Evolutionary conservation across 30 jellyfish, hydroid and myxozoan genomes (phyloP).

Genomic region (Catostylus mosaicus): DNA sequence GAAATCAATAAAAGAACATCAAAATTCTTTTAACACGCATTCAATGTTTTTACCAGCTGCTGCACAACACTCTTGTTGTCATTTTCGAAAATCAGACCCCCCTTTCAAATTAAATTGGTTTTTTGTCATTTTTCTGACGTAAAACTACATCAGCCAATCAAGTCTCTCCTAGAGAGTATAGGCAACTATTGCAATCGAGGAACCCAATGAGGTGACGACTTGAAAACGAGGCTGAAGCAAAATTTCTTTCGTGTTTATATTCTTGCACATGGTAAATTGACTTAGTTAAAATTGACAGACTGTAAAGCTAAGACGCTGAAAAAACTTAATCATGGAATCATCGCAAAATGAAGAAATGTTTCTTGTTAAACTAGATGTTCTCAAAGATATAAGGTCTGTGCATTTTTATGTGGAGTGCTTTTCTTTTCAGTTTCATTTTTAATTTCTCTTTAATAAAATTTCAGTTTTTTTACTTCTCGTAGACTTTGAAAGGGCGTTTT

Average conservation of each 20-base stretch:
- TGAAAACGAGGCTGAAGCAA: conserved; percentile 45
- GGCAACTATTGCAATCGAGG: neutral
- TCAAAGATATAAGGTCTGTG: conserved; percentile 64
- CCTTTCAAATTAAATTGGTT: neutral
- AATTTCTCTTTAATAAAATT: too few species aligned
- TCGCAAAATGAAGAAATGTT: conserved; percentile 41
- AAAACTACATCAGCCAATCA: conserved; percentile 18
- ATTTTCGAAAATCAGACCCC: too few species aligned
- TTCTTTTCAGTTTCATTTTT: too few species aligned
- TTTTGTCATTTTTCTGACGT: neutral
- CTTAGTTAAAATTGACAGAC: neutral
- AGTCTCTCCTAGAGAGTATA: neutral
- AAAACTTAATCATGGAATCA: conserved; percentile 16
- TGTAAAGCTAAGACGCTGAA: neutral
- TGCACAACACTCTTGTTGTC: too few species aligned
- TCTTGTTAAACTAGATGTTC: conserved; percentile 51
- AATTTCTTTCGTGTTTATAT: conserved; percentile 13
- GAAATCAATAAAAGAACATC: too few species aligned
- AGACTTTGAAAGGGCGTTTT: too few species aligned
- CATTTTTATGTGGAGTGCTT: too few species aligned
- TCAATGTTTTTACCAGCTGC: too few species aligned
- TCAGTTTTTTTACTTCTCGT: too few species aligned
- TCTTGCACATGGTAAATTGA: conserved; percentile 39
- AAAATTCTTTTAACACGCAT: too few species aligned
- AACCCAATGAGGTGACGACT: conserved; percentile 13